Evolutionary conservation across 2,113 vertebrate species (phyloP), one percentile per base, ranked within the genome.

Genomic region (Seriola dumerili): DNA sequence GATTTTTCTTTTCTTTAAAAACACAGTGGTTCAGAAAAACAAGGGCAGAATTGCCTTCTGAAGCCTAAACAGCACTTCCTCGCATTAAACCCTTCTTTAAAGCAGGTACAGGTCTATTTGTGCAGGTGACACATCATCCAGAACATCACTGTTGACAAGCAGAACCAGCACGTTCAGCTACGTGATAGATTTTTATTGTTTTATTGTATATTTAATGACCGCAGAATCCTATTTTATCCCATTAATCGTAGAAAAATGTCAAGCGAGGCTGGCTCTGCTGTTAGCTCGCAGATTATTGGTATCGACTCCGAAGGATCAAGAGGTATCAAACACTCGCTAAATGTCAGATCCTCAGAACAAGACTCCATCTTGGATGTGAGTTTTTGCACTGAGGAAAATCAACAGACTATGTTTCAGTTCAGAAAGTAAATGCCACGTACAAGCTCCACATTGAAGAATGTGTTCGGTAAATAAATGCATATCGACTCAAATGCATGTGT

Each of bases 31-130:
- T 42, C 23, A 25, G 38, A 52, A 67, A 79, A 29, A 83, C 17
- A 82, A 44, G 63, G 46, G 59, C 42, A 63, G 59, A 52, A 85
- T 25, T 34, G 58, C n/a, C 19, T 21, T 23, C 67, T 69, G 40
- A 38, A 42, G 29, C 32, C 17, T 36, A 42, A 42, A 58, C 36
- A 71, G 44, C n/a, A 11, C 13, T 17, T 11, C 23, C 14, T 46
- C 55, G 21, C 17, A 74, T 58, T 11, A 44, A 69, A 68, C 1
- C 8, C 16, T 0, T 32, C 21, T 17, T 44, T 5, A n/a, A 73
- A 71, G 12, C 38, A 72, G 36, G 40, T 5, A 2, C 1, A 38
- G 65, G 23, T 66, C n/a, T 42, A 54, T 38, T 25, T 50, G 17
- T 64, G 38, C 12, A 0, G 0, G 29, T 62, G 68, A 76, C 52